A percentile compares a stretch with the other conserved stretches of the same genome.
Evolutionary conservation across 2,888 invertebrate species (phyloP).

Genomic region (Drosophila borborema): DNA sequence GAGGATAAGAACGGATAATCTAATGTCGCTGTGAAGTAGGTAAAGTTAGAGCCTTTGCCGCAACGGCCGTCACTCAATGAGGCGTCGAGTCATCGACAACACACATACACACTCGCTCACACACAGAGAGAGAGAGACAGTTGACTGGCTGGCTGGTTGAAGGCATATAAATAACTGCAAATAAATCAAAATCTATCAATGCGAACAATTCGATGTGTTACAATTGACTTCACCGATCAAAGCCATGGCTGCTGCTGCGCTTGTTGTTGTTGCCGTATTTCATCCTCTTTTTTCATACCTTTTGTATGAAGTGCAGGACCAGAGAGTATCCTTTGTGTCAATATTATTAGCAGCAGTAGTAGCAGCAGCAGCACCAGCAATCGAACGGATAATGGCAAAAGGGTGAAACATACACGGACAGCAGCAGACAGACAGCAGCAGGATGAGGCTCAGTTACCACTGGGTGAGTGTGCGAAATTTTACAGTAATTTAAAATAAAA

Average conservation of each 20-base stretch:
- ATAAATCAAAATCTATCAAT: constrained; percentile 85
- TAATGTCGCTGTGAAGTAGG: constrained; percentile 77
- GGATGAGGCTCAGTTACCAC: constrained; percentile 35
- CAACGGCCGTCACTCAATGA: constrained; percentile 55
- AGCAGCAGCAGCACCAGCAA: constrained; percentile 41
- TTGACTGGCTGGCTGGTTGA: constrained; percentile 52
- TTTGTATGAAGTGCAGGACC: constrained; percentile 81
- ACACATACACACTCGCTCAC: constrained; percentile 42
- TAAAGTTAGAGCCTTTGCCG: constrained; percentile 52
- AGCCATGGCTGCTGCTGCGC: constrained; percentile 59
- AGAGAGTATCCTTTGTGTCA: constrained; percentile 83
- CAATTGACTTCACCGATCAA: constrained; percentile 85
- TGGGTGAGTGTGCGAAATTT: constrained; percentile 83
- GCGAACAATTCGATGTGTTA: constrained; percentile 85
- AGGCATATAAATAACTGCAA: constrained; percentile 84
- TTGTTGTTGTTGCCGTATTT: constrained; percentile 53
- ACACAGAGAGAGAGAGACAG: constrained; percentile 8
- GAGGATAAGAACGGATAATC: constrained; percentile 85
- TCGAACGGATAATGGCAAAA: constrained; percentile 73
- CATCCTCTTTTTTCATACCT: constrained; percentile 76
- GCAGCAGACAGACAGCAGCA: neutral
- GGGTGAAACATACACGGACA: constrained; percentile 66
- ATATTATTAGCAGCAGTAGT: constrained; percentile 77
- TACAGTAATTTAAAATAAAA: constrained; percentile 82
- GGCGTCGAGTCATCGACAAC: constrained; percentile 57